phyloP scores from a whole-genome alignment of 2,113 vertebrate species.

The Coryphaenoides rupestris region DNA sequence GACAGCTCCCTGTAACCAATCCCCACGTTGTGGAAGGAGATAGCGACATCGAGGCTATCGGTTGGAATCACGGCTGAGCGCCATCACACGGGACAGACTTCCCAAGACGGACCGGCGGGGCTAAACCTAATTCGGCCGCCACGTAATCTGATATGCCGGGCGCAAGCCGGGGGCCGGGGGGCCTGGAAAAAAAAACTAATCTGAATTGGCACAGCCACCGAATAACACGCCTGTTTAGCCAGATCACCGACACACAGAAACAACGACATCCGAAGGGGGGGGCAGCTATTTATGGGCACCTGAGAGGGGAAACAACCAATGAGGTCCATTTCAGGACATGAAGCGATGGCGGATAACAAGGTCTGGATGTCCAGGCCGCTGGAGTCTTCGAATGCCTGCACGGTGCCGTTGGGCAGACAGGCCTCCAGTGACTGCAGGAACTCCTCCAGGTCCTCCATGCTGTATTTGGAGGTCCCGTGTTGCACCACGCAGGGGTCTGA shows the following conservation, averaged over 20 bases:
- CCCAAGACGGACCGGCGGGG: conserved; percentile 25
- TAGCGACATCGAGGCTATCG: not conserved
- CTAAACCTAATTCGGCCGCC: conserved; percentile 46
- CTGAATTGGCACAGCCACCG: conserved; percentile 31
- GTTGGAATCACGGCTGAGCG: conserved; percentile 61
- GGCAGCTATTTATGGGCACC: conserved; percentile 75
- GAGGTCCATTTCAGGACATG: conserved; percentile 70
- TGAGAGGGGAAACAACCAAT: conserved; percentile 72
- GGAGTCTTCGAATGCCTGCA: conserved; percentile 65
- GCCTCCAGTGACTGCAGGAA: conserved; percentile 73
- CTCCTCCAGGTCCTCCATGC: conserved; percentile 75
- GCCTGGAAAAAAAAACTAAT: conserved; percentile 27
- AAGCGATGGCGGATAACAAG: conserved; percentile 62
- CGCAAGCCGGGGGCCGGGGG: conserved; percentile 22
- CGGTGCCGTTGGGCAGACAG: conserved; percentile 60
- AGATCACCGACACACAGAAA: conserved; percentile 9
- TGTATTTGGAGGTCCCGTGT: conserved; percentile 55
- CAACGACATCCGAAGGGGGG: conserved; percentile 8
- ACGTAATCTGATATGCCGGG: conserved; percentile 32
- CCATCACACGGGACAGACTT: conserved; percentile 42
- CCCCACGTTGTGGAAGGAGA: conserved; percentile 20
- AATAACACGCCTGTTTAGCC: conserved; percentile 18
- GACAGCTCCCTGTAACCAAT: too few species aligned
- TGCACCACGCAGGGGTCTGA: conserved; percentile 37
- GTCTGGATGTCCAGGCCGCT: conserved; percentile 69